Evolutionary conservation across 2,797 vertebrate genomes (phyloP).

Genomic region (Gymnopithys bicolor): DNA sequence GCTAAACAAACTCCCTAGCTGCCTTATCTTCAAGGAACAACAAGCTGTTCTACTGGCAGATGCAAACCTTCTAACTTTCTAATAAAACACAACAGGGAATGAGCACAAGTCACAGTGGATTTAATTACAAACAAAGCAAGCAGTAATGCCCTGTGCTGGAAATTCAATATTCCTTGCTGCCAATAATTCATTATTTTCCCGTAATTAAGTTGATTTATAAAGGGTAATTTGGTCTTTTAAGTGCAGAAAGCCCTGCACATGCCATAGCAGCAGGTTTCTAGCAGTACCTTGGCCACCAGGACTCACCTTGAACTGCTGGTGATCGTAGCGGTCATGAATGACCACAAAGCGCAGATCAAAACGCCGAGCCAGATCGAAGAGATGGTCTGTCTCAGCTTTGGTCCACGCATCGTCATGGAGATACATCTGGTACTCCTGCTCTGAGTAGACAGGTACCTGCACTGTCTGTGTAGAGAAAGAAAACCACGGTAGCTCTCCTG

Average conservation of each 20-base stretch:
- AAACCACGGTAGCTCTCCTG: neutral
- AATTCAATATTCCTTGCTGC: conserved; percentile 46
- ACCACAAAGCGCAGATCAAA: conserved; percentile 96
- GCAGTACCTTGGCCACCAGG: neutral
- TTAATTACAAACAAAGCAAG: conserved; percentile 58
- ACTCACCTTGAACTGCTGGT: conserved; percentile 97
- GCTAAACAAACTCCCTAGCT: neutral
- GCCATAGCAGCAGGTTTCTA: neutral
- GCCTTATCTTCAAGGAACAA: neutral
- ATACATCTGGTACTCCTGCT: conserved; percentile 98
- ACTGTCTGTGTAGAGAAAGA: conserved; percentile 81
- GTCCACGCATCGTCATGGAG: conserved; percentile 98
- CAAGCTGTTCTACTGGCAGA: neutral
- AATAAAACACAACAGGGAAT: conserved; percentile 40
- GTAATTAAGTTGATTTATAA: conserved; percentile 56
- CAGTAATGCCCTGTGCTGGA: conserved; percentile 30
- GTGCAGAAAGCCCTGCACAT: neutral
- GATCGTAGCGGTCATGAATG: conserved; percentile 96
- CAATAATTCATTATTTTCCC: conserved; percentile 60
- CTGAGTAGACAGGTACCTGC: conserved; percentile 96
- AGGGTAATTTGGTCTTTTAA: conserved; percentile 29
- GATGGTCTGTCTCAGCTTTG: conserved; percentile 96
- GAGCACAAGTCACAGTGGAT: conserved; percentile 21
- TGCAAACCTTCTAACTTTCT: conserved; percentile 26
- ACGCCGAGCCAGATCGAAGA: conserved; percentile 97